These are phyloP conservation scores for Gavialis gangeticus DNA, from an alignment of 2,113 vertebrate species.

Conservation along the genomic window DNA sequence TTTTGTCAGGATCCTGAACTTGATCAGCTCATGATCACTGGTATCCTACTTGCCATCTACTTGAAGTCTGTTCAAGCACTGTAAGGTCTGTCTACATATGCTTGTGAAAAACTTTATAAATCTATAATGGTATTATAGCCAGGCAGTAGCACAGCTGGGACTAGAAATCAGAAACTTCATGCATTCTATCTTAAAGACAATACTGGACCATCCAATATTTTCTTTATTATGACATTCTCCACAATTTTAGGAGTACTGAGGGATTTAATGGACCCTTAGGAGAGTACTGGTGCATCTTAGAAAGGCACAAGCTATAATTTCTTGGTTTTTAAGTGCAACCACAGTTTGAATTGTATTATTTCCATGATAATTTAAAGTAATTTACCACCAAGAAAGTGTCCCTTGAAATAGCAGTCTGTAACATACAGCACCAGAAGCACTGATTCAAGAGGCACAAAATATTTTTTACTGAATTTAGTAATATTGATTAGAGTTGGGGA, in stretches of 20 bases:
- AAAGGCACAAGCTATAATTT: conserved; percentile 13
- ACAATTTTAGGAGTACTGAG: background rate
- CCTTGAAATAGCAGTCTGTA: conserved; percentile 47
- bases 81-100: background rate
- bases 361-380: background rate
- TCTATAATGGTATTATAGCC: background rate
- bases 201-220: conserved; percentile 26
- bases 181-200: background rate
- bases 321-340: conserved; percentile 21
- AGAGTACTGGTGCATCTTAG: background rate
- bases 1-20: no score
- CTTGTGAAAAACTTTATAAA: background rate
- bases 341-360: conserved; percentile 40
- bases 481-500: conserved; percentile 23
- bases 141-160: background rate
- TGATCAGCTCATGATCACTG: no score
- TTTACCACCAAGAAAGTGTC: conserved; percentile 46
- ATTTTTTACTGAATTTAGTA: conserved; percentile 6
- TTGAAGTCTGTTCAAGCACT: background rate
- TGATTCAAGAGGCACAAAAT: conserved; percentile 25
- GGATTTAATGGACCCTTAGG: background rate
- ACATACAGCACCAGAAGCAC: background rate
- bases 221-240: background rate
- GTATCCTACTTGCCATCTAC: no score
- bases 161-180: background rate